These are phyloP conservation scores for Limnephilus lunatus DNA, from an alignment of 2,888 invertebrate genomes.

Conservation along the genomic window DNA sequence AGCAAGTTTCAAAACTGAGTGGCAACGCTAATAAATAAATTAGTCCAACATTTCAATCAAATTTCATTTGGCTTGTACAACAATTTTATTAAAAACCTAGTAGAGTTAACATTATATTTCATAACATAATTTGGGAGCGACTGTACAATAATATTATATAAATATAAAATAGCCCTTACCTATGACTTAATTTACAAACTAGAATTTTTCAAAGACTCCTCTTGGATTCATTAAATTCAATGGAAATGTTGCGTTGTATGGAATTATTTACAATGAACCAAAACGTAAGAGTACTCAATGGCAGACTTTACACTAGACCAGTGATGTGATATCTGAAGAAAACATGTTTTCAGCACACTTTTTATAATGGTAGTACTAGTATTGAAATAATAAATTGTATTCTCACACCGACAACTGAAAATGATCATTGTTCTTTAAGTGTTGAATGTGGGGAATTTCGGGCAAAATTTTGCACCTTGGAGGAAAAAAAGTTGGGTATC, in stretches of 20 bases:
- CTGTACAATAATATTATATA: slow-evolving; percentile 49
- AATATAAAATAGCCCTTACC: slow-evolving; percentile 52
- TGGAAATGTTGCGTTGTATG: slow-evolving; percentile 47
- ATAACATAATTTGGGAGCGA: slow-evolving; percentile 50
- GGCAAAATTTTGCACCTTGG: neutral
- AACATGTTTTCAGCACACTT: neutral
- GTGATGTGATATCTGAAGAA: neutral
- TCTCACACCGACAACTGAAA: neutral
- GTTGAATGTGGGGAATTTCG: no score
- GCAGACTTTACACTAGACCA: slow-evolving; percentile 26
- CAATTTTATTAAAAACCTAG: slow-evolving; percentile 29
- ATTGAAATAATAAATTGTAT: neutral
- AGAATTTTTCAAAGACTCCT: slow-evolving; percentile 52
- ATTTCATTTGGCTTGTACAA: slow-evolving; percentile 50
- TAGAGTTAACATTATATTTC: slow-evolving; percentile 39
- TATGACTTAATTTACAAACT: slow-evolving; percentile 56
- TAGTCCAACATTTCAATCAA: slow-evolving; percentile 50
- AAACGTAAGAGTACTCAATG: slow-evolving; percentile 16
- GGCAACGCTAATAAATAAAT: slow-evolving; percentile 46
- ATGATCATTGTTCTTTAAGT: neutral
- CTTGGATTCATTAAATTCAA: slow-evolving; percentile 31
- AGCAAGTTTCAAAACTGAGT: slow-evolving; percentile 22
- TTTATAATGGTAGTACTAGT: neutral
- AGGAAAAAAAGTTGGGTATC: neutral
- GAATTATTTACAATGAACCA: slow-evolving; percentile 43